Percentiles rank a stretch among this genome's conserved stretches.
phyloP scores from a whole-genome alignment of 2,888 invertebrate species.

The Acanthacorydalis orientalis region DNA sequence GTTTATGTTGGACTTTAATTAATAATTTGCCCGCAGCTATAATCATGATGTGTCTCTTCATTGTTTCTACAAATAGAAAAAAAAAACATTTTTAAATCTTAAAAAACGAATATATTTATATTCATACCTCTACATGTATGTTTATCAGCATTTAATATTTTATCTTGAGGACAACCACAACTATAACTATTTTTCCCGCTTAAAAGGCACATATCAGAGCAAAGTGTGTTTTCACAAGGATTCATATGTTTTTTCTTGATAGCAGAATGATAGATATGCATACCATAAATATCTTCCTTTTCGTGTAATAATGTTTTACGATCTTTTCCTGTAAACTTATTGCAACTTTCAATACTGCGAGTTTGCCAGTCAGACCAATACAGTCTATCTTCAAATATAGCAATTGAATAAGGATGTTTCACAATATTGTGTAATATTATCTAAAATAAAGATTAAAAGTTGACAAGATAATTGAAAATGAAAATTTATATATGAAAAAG shows the following conservation, averaged over 20 bases:
- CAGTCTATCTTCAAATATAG: conserved; percentile 72
- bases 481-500: neutral
- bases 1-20: conserved; percentile 43
- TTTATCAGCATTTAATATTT: conserved; percentile 34
- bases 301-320: conserved; percentile 35
- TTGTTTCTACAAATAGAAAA: conserved; percentile 19
- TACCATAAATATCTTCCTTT: conserved; percentile 36
- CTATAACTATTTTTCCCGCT: conserved; percentile 34
- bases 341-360: conserved; percentile 52
- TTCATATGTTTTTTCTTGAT: conserved; percentile 36
- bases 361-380: conserved; percentile 85
- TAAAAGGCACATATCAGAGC: conserved; percentile 65
- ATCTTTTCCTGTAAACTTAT: conserved; percentile 60
- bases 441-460: conserved; percentile 11
- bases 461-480: neutral
- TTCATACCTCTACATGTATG: conserved; percentile 36
- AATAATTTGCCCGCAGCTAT: conserved; percentile 39
- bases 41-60: conserved; percentile 32
- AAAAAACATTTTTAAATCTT: neutral
- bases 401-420: conserved; percentile 66
- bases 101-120: neutral
- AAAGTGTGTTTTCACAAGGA: conserved; percentile 44
- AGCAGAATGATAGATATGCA: conserved; percentile 60
- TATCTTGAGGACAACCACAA: conserved; percentile 66
- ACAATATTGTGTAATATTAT: conserved; percentile 38